Percentiles rank a stretch among this genome's conserved stretches.
These are phyloP conservation scores for Vanessa atalanta DNA, from an alignment of 1,140 invertebrate genomes.

Conservation along the genomic window DNA sequence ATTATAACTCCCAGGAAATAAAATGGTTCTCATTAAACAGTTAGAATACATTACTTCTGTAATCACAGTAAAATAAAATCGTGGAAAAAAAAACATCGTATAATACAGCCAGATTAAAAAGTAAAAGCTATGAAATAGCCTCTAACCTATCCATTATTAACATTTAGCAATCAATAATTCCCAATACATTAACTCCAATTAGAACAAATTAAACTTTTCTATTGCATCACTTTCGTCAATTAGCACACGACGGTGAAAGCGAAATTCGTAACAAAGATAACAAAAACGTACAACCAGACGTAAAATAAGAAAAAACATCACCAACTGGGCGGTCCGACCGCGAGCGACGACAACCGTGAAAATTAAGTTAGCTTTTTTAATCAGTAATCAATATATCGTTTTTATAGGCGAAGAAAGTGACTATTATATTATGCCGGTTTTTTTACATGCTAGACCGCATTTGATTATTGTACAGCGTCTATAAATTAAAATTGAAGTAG, in stretches of 20 bases:
- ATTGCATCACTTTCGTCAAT: slow-evolving; percentile 37
- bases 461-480: slow-evolving; percentile 18
- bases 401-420: slow-evolving; percentile 64
- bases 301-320: slow-evolving; percentile 31
- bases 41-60: too few relatives aligned
- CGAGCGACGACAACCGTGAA: slow-evolving; percentile 52
- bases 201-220: slow-evolving; percentile 25
- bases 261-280: slow-evolving; percentile 57
- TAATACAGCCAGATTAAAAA: slow-evolving; percentile 2
- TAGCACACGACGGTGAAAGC: slow-evolving; percentile 61
- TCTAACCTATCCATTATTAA: slow-evolving; percentile 6
- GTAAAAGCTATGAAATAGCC: background rate
- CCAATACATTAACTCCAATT: slow-evolving; percentile 20
- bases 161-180: background rate
- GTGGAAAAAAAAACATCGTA: background rate
- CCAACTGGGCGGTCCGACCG: slow-evolving; percentile 28
- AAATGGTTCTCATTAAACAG: too few relatives aligned
- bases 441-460: background rate
- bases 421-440: slow-evolving; percentile 14
- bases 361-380: slow-evolving; percentile 72
- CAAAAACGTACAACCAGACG: slow-evolving; percentile 39
- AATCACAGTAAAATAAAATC: too few relatives aligned
- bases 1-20: too few relatives aligned
- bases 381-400: slow-evolving; percentile 51
- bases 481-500: slow-evolving; percentile 27